Conservation (phyloP, 2,797 vertebrate species). For the Cossypha dichroa region DNA sequence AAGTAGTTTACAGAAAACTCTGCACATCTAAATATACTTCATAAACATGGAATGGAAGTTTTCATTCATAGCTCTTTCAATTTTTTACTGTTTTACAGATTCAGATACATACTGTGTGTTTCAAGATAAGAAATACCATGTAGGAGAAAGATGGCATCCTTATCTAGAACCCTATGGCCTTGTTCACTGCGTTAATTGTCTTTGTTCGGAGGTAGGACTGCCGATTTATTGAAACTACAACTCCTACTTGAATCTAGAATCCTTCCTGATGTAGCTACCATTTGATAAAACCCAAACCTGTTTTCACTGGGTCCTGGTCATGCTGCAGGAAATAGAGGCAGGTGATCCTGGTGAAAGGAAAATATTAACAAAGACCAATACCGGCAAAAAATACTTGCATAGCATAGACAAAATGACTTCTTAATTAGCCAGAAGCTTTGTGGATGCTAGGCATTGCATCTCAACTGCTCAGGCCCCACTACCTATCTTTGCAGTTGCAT, state of each 20-base stretch:
- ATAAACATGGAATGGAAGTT: background rate
- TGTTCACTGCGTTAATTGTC: slow-evolving; percentile 82
- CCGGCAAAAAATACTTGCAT: background rate
- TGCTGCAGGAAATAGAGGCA: background rate
- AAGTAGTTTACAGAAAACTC: background rate
- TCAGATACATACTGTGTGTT: slow-evolving; percentile 82
- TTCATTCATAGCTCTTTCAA: background rate
- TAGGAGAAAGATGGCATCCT: slow-evolving; percentile 84
- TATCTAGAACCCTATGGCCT: slow-evolving; percentile 84
- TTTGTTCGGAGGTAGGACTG: slow-evolving; percentile 81
- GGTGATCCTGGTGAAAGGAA: background rate
- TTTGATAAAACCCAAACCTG: background rate
- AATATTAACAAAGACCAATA: background rate
- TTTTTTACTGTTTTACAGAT: slow-evolving; percentile 69
- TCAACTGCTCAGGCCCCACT: background rate
- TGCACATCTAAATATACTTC: background rate
- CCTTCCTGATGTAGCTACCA: background rate
- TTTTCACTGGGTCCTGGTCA: background rate
- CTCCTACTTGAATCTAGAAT: background rate
- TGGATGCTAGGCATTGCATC: background rate
- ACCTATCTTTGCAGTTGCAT: background rate
- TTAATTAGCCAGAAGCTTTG: background rate
- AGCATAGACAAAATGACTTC: background rate
- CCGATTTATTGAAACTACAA: background rate
- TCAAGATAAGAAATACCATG: slow-evolving; percentile 83